Conservation (phyloP, 2,797 vertebrate species). For the Steatocranus sp. region DNA sequence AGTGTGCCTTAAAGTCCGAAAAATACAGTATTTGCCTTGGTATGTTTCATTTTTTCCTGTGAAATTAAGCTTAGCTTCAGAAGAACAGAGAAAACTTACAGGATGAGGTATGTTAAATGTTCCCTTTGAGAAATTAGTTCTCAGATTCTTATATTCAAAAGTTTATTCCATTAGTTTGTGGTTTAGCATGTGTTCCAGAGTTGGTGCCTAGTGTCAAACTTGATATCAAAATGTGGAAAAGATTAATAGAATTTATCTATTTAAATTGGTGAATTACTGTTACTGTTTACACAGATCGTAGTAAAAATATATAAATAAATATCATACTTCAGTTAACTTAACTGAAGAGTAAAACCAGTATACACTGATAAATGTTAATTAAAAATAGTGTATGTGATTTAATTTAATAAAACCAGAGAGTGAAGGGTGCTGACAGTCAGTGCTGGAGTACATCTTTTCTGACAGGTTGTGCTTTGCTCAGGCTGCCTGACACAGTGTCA, state of each 20-base stretch:
- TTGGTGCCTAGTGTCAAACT: not conserved
- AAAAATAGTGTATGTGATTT: not conserved
- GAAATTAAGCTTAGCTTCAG: not conserved
- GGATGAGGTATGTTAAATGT: not conserved
- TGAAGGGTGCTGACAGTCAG: not conserved
- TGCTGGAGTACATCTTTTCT: not conserved
- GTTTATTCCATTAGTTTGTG: not conserved
- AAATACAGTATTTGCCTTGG: not conserved
- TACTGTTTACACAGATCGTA: rapidly evolving
- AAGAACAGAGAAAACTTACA: not conserved
- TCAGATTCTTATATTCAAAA: not conserved
- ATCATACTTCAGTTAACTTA: not conserved
- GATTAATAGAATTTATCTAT: not conserved
- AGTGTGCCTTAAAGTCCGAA: rapidly evolving
- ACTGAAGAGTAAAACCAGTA: not conserved
- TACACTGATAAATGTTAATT: not conserved
- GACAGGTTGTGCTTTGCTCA: not conserved
- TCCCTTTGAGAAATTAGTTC: not conserved
- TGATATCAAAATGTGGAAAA: not conserved
- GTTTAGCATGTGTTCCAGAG: not conserved
- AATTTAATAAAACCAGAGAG: not conserved
- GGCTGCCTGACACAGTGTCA: slow-evolving; percentile 34
- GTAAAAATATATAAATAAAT: not conserved
- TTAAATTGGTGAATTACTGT: not conserved
- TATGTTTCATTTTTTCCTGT: not conserved